phyloP scores from a whole-genome alignment of 2,888 invertebrate genomes.

The Meganola albula region DNA sequence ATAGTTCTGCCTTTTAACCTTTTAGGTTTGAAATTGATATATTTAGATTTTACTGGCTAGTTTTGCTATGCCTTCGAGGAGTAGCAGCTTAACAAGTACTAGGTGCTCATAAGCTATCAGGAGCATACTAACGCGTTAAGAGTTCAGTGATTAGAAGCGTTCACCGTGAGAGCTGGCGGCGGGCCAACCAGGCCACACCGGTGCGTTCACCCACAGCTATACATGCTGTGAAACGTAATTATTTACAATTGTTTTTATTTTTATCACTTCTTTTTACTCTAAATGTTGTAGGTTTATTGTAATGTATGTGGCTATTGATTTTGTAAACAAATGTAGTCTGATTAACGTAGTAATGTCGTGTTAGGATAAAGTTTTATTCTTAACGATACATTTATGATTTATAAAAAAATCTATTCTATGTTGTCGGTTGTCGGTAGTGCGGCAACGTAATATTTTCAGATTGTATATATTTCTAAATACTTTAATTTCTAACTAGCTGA shows the following conservation, averaged over 20 bases:
- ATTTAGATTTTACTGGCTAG: neutral
- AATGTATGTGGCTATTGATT: too few relatives aligned
- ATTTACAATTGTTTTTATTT: constrained; percentile 58
- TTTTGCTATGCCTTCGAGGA: constrained; percentile 33
- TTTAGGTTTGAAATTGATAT: neutral
- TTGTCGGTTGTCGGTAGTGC: too few relatives aligned
- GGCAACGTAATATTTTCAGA: too few relatives aligned
- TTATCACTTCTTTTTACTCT: constrained; percentile 36
- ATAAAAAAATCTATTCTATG: too few relatives aligned
- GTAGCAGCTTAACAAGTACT: constrained; percentile 50
- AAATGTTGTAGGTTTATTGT: too few relatives aligned
- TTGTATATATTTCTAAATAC: too few relatives aligned
- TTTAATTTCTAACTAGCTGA: too few relatives aligned
- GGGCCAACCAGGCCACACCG: constrained; percentile 68
- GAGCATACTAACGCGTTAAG: constrained; percentile 61
- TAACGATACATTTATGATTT: too few relatives aligned
- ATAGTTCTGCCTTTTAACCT: neutral
- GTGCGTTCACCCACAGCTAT: constrained; percentile 65
- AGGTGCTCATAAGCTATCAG: constrained; percentile 65
- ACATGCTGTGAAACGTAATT: constrained; percentile 51
- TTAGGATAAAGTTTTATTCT: too few relatives aligned
- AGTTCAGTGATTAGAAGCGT: constrained; percentile 67
- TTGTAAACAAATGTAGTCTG: too few relatives aligned
- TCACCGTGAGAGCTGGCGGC: constrained; percentile 69
- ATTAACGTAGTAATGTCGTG: too few relatives aligned